Evolutionary conservation across 2,797 vertebrate genomes (phyloP).

Genomic region (Bovichtus variegatus): DNA sequence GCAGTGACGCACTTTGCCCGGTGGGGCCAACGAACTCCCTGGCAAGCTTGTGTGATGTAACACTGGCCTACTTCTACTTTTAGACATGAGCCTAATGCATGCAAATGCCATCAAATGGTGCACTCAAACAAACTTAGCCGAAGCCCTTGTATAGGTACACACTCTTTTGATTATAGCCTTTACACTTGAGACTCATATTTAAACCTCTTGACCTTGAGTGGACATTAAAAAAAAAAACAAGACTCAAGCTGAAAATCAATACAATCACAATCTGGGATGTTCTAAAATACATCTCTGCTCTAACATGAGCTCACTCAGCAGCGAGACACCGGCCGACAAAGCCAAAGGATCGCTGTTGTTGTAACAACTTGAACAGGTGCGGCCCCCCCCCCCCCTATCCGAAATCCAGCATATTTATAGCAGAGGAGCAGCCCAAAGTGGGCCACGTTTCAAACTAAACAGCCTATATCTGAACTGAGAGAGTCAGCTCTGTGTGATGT

Average conservation of each 20-base stretch:
- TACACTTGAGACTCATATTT: neutral
- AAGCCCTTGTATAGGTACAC: neutral
- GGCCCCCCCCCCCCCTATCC: neutral
- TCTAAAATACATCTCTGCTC: neutral
- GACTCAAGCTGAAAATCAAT: neutral
- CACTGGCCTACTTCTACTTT: constrained; percentile 76
- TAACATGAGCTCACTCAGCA: constrained; percentile 1
- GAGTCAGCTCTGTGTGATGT: constrained; percentile 43
- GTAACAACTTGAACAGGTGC: constrained; percentile 27
- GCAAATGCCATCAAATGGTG: constrained; percentile 14
- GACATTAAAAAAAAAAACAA: neutral
- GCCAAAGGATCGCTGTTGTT: constrained; percentile 12
- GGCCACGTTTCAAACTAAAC: constrained; percentile 16
- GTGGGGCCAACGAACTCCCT: constrained; percentile 47
- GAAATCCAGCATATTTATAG: constrained; percentile 39
- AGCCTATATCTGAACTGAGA: constrained; percentile 7
- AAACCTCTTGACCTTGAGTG: constrained; percentile 11
- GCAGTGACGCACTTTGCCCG: constrained; percentile 73
- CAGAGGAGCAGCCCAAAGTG: neutral
- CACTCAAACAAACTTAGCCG: neutral
- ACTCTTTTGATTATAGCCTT: neutral
- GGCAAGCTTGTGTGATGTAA: constrained; percentile 76
- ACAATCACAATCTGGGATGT: neutral
- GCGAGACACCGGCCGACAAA: neutral
- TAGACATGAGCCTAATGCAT: constrained; percentile 11